Evolutionary conservation across 2,113 vertebrate species (phyloP), one percentile per base, ranked within the genome.

Genomic region (Heteronetta atricapilla): DNA sequence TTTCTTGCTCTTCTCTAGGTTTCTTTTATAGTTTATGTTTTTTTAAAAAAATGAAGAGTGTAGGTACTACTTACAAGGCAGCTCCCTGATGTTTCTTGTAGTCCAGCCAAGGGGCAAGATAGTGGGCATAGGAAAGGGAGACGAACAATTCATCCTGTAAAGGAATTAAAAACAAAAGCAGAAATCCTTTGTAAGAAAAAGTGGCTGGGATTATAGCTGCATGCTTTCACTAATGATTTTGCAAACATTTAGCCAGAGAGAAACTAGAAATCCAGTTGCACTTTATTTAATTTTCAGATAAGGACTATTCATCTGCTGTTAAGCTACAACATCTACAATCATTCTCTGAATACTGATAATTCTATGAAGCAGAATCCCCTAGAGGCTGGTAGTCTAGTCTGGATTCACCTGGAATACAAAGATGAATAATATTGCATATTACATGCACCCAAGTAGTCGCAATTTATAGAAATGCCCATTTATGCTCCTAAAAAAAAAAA

Each of bases 201-300:
- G 92, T 68, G 55, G 86, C 55, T 82, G 62, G 80, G 90, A 88
- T 96, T 95, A 93, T 28, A 92, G 73, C 88, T 90, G 52, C 88
- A 62, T 81, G 50, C 38, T 93, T 95, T 90, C 87, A 85, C 84
- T 97, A 93, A 96, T 93, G 89, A 96, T 90, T 96, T 95, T 80
- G 93, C 93, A 97, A 96, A 95, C 90, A 96, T 95, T 97, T 96
- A 95, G 93, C 66, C 74, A 75, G 74, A 88, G 80, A 95, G 75
- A 96, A 93, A 80, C 90, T 86, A 96, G 96, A 95, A 97, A 97
- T 94, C 90, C 82, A 89, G 95, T 96, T 94, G 91, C 82, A 96
- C 82, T 94, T 97, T 97, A 97, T 97, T 97, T 97, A 97, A 97
- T 97, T 97, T 97, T 97, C 97, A 96, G 95, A 96, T 95, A 97